These are phyloP conservation scores for Ichneumoninae sp. DNA, from an alignment of 2,888 invertebrate genomes.

Conservation along the genomic window DNA sequence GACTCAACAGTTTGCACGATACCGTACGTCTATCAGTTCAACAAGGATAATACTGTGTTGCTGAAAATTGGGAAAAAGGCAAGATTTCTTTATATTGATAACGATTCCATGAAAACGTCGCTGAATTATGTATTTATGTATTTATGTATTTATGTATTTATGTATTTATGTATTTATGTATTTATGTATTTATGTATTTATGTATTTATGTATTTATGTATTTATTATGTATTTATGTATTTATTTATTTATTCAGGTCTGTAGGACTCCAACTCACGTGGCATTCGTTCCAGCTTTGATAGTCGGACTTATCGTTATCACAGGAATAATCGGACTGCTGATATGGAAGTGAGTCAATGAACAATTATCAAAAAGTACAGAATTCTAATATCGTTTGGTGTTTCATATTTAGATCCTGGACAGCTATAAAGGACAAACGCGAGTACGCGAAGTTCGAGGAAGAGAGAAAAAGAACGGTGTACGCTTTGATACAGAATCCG, in stretches of 20 bases:
- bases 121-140: conserved; percentile 44
- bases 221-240: background rate
- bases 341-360: conserved; percentile 76
- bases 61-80: conserved; percentile 74
- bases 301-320: conserved; percentile 67
- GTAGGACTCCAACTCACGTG: conserved; percentile 72
- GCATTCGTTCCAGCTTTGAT: conserved; percentile 70
- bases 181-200: conserved; percentile 41
- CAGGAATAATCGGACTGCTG: conserved; percentile 73
- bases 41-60: conserved; percentile 71
- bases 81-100: background rate
- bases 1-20: conserved; percentile 69
- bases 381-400: conserved; percentile 14
- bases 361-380: background rate
- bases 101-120: background rate
- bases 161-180: conserved; percentile 41
- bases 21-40: conserved; percentile 75
- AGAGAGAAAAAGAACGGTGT: conserved; percentile 72
- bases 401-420: conserved; percentile 69
- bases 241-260: conserved; percentile 64
- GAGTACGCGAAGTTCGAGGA: conserved; percentile 74
- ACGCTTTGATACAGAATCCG: conserved; percentile 85
- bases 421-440: conserved; percentile 70
- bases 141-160: conserved; percentile 44
- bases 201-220: conserved; percentile 42